phyloP scores from a whole-genome alignment of 2,113 vertebrate genomes.

The Psilopogon haemacephalus region DNA sequence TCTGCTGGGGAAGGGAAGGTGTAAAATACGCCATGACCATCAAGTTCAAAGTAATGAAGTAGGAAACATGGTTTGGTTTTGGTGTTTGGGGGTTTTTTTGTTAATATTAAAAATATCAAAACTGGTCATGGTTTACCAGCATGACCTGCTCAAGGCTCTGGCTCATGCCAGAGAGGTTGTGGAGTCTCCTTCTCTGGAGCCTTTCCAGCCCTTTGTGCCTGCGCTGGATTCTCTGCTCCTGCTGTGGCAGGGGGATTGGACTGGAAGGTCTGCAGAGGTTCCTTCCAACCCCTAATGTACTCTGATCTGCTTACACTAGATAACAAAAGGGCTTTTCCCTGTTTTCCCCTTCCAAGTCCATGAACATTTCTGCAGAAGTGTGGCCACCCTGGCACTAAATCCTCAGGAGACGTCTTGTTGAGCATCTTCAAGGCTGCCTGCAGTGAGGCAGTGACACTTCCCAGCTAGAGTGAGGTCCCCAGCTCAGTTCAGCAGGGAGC shows the following conservation, averaged over 20 bases:
- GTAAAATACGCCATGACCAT: background rate
- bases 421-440: background rate
- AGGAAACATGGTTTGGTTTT: too few species aligned
- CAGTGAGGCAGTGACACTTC: background rate
- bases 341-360: background rate
- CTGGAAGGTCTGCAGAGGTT: too few species aligned
- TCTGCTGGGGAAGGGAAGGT: background rate
- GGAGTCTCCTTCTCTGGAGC: too few species aligned
- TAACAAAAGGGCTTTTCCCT: background rate
- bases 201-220: too few species aligned
- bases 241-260: too few species aligned
- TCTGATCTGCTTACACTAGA: background rate
- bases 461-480: background rate
- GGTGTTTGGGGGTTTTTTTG: too few species aligned
- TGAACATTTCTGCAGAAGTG: background rate
- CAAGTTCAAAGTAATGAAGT: background rate
- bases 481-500: background rate
- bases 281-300: too few species aligned
- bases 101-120: background rate
- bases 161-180: too few species aligned
- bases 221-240: too few species aligned
- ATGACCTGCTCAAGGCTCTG: too few species aligned
- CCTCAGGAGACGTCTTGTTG: background rate
- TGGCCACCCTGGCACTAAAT: background rate
- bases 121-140: background rate